Base-by-base conservation (phyloP, 2,797 vertebrate genomes). In the Thalassophryne amazonica region DNA sequence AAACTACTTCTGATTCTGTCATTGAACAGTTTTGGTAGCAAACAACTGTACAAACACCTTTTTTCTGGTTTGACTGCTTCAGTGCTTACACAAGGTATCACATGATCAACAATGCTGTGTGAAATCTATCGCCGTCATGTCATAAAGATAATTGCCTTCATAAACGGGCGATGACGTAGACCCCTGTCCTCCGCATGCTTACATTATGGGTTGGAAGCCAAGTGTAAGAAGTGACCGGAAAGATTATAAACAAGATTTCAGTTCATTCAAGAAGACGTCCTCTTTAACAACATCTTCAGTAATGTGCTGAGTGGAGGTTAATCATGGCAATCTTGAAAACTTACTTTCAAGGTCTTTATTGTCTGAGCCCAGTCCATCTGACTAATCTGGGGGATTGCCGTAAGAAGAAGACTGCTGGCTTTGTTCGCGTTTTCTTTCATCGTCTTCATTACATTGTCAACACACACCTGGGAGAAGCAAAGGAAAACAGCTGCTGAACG, bases 401-500 rank as follows among this genome's bases (percentile, higher is more conserved):
- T 92, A n/a, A 98, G 91, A 39, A 99, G 89, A 69, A 99, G 91
- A 67, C 92, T 98, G 54, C 94, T 97, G 42, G 96, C 96, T 87
- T 99, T 99, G 81, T 96, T 97, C 6, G 95, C 93, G 20, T 98
- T 99, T 69, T 94, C 95, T 59, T 98, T 98, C 89, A 99, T 92
- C 0, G 91, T 97, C 86, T 98, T 98, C 80, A 99, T 48, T 18
- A 99, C 96, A 17, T 93, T 95, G 82, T 99, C 97, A 41, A 99
- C 95, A 14, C 94, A 96, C 58, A 99, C 97, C 97, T 99, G 39
- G n/a, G 14, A 38, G 0, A 5, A 23, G 20, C 3, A 8, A 32
- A 19, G 21, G 27, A 15, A 47, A 35, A 41, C 14, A 50, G 11
- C 18, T 5, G 5, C 1, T 0, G 6, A 4, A 33, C 19, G 12